phyloP scores from a whole-genome alignment of 2,113 vertebrate genomes.

The Mesitornis unicolor region DNA sequence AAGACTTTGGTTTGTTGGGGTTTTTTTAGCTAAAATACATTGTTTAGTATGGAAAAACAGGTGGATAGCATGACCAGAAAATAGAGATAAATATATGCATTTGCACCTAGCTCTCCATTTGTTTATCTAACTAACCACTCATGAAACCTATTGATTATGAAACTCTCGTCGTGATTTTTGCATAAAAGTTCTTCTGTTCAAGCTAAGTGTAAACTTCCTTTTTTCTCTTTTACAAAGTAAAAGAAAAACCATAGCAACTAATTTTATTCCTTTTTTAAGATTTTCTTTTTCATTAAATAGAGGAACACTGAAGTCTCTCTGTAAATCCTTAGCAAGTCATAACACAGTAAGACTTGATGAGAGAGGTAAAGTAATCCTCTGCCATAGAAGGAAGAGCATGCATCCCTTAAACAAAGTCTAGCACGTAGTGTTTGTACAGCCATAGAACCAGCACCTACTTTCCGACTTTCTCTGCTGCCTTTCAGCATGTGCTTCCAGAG shows the following conservation, averaged over 20 bases:
- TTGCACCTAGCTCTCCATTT: neutral
- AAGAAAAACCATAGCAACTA: neutral
- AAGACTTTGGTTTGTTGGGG: too few species aligned
- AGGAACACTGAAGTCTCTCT: neutral
- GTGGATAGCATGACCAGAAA: neutral
- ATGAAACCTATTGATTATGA: neutral
- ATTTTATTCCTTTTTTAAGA: neutral
- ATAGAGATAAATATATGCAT: neutral
- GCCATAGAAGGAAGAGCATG: neutral
- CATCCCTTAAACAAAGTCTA: neutral
- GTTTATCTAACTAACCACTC: neutral
- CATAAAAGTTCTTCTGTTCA: neutral
- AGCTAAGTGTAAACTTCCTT: neutral
- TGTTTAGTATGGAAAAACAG: neutral
- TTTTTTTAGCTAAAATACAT: neutral
- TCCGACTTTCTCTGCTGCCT: neutral
- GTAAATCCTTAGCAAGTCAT: neutral
- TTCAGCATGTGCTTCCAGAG: neutral
- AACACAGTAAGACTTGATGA: neutral
- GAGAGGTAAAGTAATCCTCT: neutral
- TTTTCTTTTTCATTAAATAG: neutral
- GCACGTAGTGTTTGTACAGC: neutral
- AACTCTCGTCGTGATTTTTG: neutral
- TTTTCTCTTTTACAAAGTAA: neutral
- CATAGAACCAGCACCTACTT: neutral